Conservation (phyloP, 64 coral and sea anemone genomes). For the Montipora efflorescens region DNA sequence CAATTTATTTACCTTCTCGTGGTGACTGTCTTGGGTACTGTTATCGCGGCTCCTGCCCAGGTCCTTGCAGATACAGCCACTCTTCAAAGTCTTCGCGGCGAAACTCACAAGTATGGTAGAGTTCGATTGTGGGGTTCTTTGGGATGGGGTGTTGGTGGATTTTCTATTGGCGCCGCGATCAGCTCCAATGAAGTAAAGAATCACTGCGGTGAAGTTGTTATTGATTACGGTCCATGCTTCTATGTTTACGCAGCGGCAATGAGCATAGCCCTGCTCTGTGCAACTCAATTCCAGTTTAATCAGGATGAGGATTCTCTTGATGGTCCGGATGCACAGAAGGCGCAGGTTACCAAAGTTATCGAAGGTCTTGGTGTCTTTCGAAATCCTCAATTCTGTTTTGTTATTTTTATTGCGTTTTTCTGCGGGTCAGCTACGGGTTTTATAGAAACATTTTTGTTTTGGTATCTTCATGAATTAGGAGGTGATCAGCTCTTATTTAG, state of each 20-base stretch:
- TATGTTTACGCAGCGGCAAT: constrained; percentile 83
- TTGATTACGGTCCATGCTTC: constrained; percentile 84
- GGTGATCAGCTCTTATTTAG: constrained; percentile 92
- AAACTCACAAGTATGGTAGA: constrained; percentile 84
- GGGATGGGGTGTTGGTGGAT: constrained; percentile 89
- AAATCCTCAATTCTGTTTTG: constrained; percentile 80
- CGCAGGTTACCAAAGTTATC: constrained; percentile 24
- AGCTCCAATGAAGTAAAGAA: constrained; percentile 68
- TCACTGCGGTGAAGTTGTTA: constrained; percentile 63
- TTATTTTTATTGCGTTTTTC: constrained; percentile 92
- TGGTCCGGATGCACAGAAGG: neutral
- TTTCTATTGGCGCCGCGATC: constrained; percentile 82
- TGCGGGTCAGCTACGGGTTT: constrained; percentile 94
- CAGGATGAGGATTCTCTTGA: neutral
- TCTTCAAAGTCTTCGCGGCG: constrained; percentile 73
- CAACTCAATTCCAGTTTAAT: constrained; percentile 73
- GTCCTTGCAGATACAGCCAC: constrained; percentile 85
- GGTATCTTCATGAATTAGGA: constrained; percentile 95
- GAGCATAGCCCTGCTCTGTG: constrained; percentile 75
- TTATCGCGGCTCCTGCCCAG: constrained; percentile 84
- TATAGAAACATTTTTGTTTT: constrained; percentile 97
- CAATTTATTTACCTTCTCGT: constrained; percentile 76
- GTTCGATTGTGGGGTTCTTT: constrained; percentile 91
- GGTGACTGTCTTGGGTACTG: constrained; percentile 82
- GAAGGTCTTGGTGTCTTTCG: constrained; percentile 68